Conservation (phyloP, 2,113 vertebrate genomes). For the Donacobius atricapilla region DNA sequence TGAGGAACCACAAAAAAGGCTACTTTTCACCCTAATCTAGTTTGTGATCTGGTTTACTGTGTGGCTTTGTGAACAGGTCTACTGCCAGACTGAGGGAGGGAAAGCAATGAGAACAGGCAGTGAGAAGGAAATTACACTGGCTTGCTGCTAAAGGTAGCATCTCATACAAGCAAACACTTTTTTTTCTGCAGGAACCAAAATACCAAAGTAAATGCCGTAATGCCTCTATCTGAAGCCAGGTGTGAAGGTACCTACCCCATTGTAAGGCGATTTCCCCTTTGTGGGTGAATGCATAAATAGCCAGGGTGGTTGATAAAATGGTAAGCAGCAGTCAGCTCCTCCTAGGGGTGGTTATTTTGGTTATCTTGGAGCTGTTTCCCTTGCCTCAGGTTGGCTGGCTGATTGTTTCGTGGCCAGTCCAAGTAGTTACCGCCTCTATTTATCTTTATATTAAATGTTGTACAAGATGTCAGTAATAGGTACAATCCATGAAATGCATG, state of each 20-base stretch:
- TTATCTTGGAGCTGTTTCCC: background rate
- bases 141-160: background rate
- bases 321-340: background rate
- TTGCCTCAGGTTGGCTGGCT: background rate
- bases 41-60: background rate
- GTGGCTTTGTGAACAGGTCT: background rate
- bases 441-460: background rate
- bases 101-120: background rate
- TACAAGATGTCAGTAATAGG: background rate
- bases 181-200: background rate
- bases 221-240: background rate
- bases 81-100: background rate
- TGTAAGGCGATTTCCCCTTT: background rate
- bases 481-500: slow-evolving; percentile 6
- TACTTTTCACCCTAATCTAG: background rate
- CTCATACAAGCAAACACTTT: background rate
- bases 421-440: background rate
- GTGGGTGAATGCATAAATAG: background rate
- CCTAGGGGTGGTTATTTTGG: background rate
- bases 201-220: background rate
- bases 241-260: background rate
- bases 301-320: background rate
- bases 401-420: background rate
- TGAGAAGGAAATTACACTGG: background rate
- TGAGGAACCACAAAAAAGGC: background rate